These are phyloP conservation scores for Onychostruthus taczanowskii DNA, from an alignment of 2,113 vertebrate species.

Conservation along the genomic window DNA sequence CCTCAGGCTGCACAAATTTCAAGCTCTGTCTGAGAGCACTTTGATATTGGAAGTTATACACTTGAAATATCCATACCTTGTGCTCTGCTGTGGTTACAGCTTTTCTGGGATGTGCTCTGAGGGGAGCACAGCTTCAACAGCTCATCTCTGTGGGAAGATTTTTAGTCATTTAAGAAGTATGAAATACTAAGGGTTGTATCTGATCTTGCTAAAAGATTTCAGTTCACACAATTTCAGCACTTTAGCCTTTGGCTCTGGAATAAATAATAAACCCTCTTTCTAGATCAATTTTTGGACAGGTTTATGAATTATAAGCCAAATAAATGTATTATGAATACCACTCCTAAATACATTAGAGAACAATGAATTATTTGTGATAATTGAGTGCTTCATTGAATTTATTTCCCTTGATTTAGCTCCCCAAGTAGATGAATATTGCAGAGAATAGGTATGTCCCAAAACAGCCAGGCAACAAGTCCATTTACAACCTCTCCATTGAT, in stretches of 20 bases:
- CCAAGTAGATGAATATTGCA: not conserved
- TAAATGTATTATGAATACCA: not conserved
- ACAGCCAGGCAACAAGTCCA: not conserved
- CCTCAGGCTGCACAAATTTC: conserved; percentile 72
- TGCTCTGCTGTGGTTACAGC: not conserved
- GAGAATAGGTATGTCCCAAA: not conserved
- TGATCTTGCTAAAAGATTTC: not conserved
- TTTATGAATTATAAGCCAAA: not conserved
- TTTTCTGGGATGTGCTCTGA: not conserved
- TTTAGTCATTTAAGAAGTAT: not conserved
- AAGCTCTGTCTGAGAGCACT: conserved; percentile 47
- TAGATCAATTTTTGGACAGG: not conserved
- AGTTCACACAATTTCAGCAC: not conserved
- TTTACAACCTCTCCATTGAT: not conserved
- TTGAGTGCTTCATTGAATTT: not conserved
- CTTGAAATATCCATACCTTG: conserved; percentile 59
- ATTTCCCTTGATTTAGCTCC: not conserved
- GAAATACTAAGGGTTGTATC: not conserved
- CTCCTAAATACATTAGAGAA: not conserved
- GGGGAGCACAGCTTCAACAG: not conserved
- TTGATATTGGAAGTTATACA: conserved; percentile 74
- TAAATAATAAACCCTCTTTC: not conserved
- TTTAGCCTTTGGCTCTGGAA: not conserved
- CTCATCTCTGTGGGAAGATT: not conserved
- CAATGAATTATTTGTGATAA: conserved; percentile 10